phyloP scores from a whole-genome alignment of 2,888 invertebrate species.

The Amiota mariae region DNA sequence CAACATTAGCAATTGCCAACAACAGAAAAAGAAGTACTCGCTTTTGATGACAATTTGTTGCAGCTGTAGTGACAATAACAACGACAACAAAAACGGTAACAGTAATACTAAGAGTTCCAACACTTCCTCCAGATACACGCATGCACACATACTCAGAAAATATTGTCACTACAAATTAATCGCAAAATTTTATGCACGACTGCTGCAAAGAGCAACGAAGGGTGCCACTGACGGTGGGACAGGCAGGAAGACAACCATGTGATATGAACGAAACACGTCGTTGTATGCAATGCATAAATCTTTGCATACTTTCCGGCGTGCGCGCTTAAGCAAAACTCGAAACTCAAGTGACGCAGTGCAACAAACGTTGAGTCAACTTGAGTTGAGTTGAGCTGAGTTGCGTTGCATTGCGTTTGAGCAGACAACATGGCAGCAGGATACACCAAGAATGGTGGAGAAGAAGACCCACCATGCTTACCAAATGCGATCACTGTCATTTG shows the following conservation, averaged over 20 bases:
- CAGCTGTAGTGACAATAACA: background rate
- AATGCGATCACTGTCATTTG: background rate
- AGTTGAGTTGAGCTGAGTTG: background rate
- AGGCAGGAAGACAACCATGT: background rate
- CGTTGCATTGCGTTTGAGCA: conserved; percentile 12
- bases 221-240: background rate
- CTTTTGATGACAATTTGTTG: conserved; percentile 19
- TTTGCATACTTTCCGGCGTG: conserved; percentile 30
- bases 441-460: no score
- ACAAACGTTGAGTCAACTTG: conserved; percentile 23
- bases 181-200: conserved; percentile 36
- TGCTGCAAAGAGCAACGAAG: conserved; percentile 7
- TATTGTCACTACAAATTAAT: conserved; percentile 34
- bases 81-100: background rate
- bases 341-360: conserved; percentile 29
- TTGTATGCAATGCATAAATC: conserved; percentile 30
- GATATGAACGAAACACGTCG: background rate
- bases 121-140: background rate
- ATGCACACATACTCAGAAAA: conserved; percentile 4
- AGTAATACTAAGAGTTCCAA: background rate
- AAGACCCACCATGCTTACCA: no score
- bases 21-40: background rate
- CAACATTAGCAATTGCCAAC: background rate
- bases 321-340: conserved; percentile 15
- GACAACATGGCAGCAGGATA: background rate